Percentiles rank a stretch among this genome's conserved stretches.
Evolutionary conservation across 1,140 invertebrate genomes (phyloP).

Genomic region (Drosophila ficusphila): DNA sequence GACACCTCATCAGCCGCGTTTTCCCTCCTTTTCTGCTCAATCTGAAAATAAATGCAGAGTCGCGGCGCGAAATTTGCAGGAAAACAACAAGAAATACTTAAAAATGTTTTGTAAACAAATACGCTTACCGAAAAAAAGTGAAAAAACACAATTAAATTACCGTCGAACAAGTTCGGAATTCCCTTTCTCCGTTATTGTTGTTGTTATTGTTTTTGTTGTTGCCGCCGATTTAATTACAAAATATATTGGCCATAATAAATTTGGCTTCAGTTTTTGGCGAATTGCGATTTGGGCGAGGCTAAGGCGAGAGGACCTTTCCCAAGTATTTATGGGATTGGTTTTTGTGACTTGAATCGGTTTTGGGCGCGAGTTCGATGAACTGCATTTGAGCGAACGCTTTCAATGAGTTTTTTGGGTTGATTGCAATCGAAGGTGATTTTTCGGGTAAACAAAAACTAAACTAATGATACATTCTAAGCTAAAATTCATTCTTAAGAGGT

Average conservation of each 20-base stretch:
- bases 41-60: slow-evolving; percentile 46
- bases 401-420: background rate
- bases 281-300: slow-evolving; percentile 37
- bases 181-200: slow-evolving; percentile 28
- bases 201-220: too few species aligned
- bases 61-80: slow-evolving; percentile 42
- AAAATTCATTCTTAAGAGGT: too few species aligned
- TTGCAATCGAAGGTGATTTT: slow-evolving; percentile 1
- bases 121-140: slow-evolving; percentile 33
- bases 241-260: slow-evolving; percentile 56
- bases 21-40: background rate
- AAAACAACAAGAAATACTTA: slow-evolving; percentile 31
- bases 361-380: slow-evolving; percentile 20
- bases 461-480: too few species aligned
- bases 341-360: slow-evolving; percentile 18
- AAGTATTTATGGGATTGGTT: slow-evolving; percentile 51
- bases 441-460: too few species aligned
- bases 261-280: slow-evolving; percentile 37
- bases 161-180: slow-evolving; percentile 31
- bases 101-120: slow-evolving; percentile 50
- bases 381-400: background rate
- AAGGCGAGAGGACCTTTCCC: slow-evolving; percentile 40
- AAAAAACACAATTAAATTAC: slow-evolving; percentile 33
- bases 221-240: slow-evolving; percentile 57
- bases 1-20: slow-evolving; percentile 32